Conservation (phyloP, 2,797 vertebrate genomes). For the Ctenopoma multispine region DNA sequence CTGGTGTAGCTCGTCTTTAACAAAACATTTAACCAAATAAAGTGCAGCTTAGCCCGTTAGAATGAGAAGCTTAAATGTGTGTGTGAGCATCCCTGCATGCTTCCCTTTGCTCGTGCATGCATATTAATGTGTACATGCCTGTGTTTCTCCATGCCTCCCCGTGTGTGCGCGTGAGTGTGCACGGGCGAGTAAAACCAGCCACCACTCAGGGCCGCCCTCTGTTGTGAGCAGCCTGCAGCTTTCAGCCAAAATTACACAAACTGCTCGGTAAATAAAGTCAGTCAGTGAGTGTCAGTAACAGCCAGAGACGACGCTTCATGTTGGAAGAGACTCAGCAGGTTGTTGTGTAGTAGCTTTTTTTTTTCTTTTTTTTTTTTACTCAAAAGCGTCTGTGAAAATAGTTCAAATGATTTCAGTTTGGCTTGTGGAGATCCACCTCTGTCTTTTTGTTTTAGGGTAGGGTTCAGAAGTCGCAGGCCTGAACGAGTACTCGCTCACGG, state of each 20-base stretch:
- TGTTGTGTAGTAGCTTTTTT: conserved; percentile 2
- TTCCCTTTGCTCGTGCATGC: conserved; percentile 49
- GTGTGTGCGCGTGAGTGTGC: conserved; percentile 30
- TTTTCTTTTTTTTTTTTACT: neutral
- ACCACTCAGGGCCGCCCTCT: conserved; percentile 47
- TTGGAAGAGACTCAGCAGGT: conserved; percentile 31
- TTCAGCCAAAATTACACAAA: conserved; percentile 44
- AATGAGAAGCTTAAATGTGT: conserved; percentile 44
- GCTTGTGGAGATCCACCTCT: neutral
- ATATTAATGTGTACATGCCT: conserved; percentile 51
- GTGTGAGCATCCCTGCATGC: conserved; percentile 25
- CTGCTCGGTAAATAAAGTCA: conserved; percentile 54
- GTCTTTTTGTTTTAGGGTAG: neutral
- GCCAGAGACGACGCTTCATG: conserved; percentile 16
- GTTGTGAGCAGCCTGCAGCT: conserved; percentile 54
- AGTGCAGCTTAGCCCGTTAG: conserved; percentile 62
- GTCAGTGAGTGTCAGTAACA: conserved; percentile 20
- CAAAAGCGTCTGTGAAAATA: conserved; percentile 6
- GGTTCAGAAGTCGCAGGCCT: conserved; percentile 10
- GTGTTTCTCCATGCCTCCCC: conserved; percentile 18
- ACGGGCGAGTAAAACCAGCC: conserved; percentile 45
- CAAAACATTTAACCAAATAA: conserved; percentile 71
- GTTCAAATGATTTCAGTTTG: conserved; percentile 5
- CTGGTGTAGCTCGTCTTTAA: conserved; percentile 55
- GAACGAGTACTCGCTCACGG: conserved; percentile 3